Evolutionary conservation across 53 echinoderm and acorn worm species (phyloP).

Genomic region (Arbacia lixula): DNA sequence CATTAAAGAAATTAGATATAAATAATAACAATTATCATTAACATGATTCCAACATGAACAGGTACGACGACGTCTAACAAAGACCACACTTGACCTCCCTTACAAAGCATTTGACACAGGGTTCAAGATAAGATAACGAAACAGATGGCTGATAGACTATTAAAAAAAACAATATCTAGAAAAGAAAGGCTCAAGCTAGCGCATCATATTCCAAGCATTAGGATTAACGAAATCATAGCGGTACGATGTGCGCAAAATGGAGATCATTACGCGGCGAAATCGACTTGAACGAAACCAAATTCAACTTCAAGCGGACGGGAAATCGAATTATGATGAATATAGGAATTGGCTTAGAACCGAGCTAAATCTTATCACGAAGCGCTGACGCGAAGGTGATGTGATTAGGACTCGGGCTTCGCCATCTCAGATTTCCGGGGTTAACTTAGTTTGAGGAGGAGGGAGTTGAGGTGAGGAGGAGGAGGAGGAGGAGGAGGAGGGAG

Average conservation of each 20-base stretch:
- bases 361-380: conserved; percentile 10
- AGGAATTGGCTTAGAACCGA: conserved; percentile 52
- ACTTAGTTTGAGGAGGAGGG: conserved; percentile 12
- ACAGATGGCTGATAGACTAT: no score
- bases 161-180: no score
- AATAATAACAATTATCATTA: no score
- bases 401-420: background rate
- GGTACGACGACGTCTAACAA: no score
- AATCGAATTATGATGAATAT: conserved; percentile 58
- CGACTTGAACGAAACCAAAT: conserved; percentile 15
- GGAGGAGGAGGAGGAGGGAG: background rate
- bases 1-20: no score
- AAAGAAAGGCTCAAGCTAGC: no score
- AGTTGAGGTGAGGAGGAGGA: background rate
- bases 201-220: no score
- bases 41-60: no score
- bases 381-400: conserved; percentile 8
- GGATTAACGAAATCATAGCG: conserved; percentile 10
- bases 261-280: conserved; percentile 47
- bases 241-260: conserved; percentile 5
- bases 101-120: no score
- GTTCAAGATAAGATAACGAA: no score
- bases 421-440: conserved; percentile 1
- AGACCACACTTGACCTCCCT: no score
- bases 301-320: conserved; percentile 40